Evolutionary conservation across 2,113 vertebrate species (phyloP), one percentile per base, ranked within the genome.

Genomic region (Scophthalmus maximus): DNA sequence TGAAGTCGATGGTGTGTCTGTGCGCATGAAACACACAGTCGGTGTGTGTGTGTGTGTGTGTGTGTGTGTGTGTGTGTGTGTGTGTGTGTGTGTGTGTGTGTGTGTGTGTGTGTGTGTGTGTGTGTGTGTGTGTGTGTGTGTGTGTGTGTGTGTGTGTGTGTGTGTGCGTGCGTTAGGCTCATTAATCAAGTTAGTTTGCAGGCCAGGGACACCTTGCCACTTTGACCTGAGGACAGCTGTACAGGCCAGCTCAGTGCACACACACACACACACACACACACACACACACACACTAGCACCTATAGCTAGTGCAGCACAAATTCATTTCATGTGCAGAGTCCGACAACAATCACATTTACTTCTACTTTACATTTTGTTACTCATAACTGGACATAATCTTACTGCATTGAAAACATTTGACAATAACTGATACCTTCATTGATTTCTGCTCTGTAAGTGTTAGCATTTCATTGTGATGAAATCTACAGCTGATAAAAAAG

Each of bases 101-200:
- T 72, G 56, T 63, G 55, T 73, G 73, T 44, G 53, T 52, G 18
- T 73, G 67, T 69, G 51, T 64, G 62, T 72, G 61, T 84, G 63
- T 73, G 57, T 71, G 50, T 71, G 76, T 40, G 52, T 75, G 66
- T 66, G 15, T 53, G 26, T 30, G 17, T 53, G 53, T 68, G 67
- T 26, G n/a, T 50, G 8, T 64, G 61, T 66, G 51, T 64, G 65
- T 66, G 53, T 80, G 63, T 51, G 34, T 65, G 42, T 71, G 75
- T 44, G 52, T 74, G 65, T 71, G 51, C 47, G 22, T 30, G 68
- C 83, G 69, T 67, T 63, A 64, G 82, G 27, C 78, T 85, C 91
- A 89, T 93, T 91, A 93, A 92, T 94, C 91, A 90, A 79, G 58
- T 20, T 69, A 50, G 84, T 83, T 85, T 88, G 26, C 73, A 52